A percentile compares a stretch with the other conserved stretches of the same genome.
phyloP scores from a whole-genome alignment of 64 coral and sea anemone species.

The Porites lutea region DNA sequence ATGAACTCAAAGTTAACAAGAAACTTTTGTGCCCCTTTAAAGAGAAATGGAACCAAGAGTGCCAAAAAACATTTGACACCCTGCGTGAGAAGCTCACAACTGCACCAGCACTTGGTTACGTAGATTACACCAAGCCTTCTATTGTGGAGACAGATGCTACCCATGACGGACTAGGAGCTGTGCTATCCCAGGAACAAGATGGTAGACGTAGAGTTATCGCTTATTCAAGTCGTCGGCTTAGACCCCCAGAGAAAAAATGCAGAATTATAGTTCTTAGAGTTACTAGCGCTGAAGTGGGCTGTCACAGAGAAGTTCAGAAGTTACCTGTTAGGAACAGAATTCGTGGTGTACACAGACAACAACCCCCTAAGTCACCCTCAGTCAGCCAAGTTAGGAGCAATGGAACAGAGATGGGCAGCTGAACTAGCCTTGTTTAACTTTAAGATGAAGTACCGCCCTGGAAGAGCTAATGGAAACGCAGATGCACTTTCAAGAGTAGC shows the following conservation, averaged over 20 bases:
- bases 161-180: conserved; percentile 37
- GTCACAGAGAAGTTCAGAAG: conserved; percentile 31
- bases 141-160: conserved; percentile 48
- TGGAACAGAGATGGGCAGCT: conserved; percentile 41
- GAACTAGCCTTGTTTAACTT: conserved; percentile 40
- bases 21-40: conserved; percentile 3
- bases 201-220: conserved; percentile 9
- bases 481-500: conserved; percentile 26
- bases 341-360: conserved; percentile 45
- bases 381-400: conserved; percentile 25
- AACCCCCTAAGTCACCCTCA: conserved; percentile 33
- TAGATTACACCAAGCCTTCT: conserved; percentile 30
- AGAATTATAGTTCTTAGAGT: conserved; percentile 37
- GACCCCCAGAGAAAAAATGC: conserved; percentile 40
- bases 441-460: conserved; percentile 23
- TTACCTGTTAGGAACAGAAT: conserved; percentile 35
- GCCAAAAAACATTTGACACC: conserved; percentile 26
- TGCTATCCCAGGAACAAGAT: conserved; percentile 43
- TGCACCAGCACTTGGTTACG: conserved; percentile 30
- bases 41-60: conserved; percentile 4
- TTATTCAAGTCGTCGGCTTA: background rate
- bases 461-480: conserved; percentile 31
- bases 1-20: conserved; percentile 39
- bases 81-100: conserved; percentile 1
- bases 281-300: conserved; percentile 35